These are phyloP conservation scores for Melanotaenia duboulayi DNA, from an alignment of 2,113 vertebrate species.

Conservation along the genomic window DNA sequence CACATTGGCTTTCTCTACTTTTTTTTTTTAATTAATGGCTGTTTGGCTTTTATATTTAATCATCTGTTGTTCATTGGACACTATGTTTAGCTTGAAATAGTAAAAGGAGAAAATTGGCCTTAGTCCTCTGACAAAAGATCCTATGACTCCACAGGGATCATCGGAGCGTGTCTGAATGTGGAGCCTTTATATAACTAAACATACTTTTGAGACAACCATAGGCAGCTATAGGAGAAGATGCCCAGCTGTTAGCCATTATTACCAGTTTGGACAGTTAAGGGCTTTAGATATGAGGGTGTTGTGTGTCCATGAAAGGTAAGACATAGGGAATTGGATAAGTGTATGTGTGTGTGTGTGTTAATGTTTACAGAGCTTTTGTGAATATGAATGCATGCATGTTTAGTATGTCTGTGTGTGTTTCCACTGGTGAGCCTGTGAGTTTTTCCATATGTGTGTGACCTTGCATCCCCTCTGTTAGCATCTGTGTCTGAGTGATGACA, in stretches of 20 bases:
- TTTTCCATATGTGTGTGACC: constrained; percentile 21
- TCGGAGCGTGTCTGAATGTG: constrained; percentile 52
- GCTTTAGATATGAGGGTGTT: constrained; percentile 63
- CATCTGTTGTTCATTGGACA: constrained; percentile 10
- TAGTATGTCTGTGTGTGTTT: constrained; percentile 6
- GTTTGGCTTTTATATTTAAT: not conserved
- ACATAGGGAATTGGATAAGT: constrained; percentile 66
- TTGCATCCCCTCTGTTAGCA: constrained; percentile 42
- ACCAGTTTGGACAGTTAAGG: constrained; percentile 54
- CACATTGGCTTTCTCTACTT: not conserved
- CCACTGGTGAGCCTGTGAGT: constrained; percentile 9
- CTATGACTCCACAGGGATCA: constrained; percentile 41
- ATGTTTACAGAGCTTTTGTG: constrained; percentile 16
- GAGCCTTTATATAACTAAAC: constrained; percentile 72
- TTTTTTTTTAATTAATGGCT: not conserved
- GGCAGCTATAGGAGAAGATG: constrained; percentile 53
- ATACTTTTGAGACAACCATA: constrained; percentile 41
- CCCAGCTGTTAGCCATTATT: constrained; percentile 82
- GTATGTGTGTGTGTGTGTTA: constrained; percentile 27
- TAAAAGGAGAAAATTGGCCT: constrained; percentile 23
- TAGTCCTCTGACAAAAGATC: constrained; percentile 40
- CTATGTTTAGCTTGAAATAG: constrained; percentile 13
- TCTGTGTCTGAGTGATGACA: constrained; percentile 57
- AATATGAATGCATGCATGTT: constrained; percentile 15
- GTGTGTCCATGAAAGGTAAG: constrained; percentile 56